A percentile compares a stretch with the other conserved stretches of the same genome.
phyloP scores from a whole-genome alignment of 2,113 vertebrate species.

The Eptesicus fuscus region DNA sequence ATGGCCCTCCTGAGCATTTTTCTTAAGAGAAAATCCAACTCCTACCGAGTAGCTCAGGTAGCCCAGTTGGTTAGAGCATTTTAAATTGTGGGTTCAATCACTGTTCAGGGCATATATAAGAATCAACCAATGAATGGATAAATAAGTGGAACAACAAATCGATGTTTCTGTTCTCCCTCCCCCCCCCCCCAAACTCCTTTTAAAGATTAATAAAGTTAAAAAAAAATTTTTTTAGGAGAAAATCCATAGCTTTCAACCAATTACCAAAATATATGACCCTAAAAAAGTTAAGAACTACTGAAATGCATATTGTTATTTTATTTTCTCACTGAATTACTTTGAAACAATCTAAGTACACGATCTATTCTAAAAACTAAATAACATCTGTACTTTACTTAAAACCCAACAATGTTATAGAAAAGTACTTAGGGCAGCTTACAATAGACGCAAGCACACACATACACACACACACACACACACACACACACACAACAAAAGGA shows the following conservation, averaged over 20 bases:
- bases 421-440: not conserved
- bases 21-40: not conserved
- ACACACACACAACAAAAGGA: not conserved
- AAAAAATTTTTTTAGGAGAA: not conserved
- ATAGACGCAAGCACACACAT: not conserved
- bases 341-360: not conserved
- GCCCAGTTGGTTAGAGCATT: not conserved
- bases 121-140: not conserved
- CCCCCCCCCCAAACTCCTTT: not conserved
- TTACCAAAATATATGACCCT: not conserved
- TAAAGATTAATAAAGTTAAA: not conserved
- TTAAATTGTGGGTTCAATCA: not conserved
- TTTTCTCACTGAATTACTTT: not conserved
- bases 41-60: not conserved
- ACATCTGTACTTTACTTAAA: conserved; percentile 6
- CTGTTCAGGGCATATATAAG: not conserved
- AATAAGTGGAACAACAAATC: not conserved
- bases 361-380: conserved; percentile 17
- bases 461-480: too few relatives aligned
- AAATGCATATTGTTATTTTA: not conserved
- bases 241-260: not conserved
- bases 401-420: not conserved
- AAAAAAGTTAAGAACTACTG: not conserved
- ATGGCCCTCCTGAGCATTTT: not conserved
- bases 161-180: too few relatives aligned